Evolutionary conservation across 2,888 invertebrate species (phyloP), one percentile per base, ranked within the genome.

Genomic region (Onchidella celtica): DNA sequence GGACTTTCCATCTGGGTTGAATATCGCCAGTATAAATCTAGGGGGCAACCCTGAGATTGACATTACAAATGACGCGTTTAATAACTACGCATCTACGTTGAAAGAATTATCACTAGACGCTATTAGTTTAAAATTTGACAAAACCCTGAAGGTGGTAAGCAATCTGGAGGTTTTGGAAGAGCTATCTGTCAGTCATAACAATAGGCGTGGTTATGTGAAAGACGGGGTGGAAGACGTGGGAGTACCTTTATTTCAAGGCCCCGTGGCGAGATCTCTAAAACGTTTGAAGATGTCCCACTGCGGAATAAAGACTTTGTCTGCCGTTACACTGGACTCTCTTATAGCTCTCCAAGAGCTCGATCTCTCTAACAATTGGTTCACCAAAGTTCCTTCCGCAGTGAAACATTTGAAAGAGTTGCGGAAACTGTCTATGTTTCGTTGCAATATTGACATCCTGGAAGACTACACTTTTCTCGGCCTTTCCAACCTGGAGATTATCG

Each of bases 161-260:
- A n/a, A 32, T 24, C 80, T 82, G n/a, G 21, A 9, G 29, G 57
- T 27, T 3, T 77, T 84, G 34, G 65, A 80, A 24, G 80, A 82
- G n/a, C 75, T 84, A 14, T 77, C 82, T 11, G 38, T 84, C 24
- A 82, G 82, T 47, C 74, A 82, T 66, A 84, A 84, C 73, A 84
- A 84, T 57, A 61, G 69, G 14, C 57, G 29, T 24, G 74, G 74
- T 2, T 75, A 81, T 59, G 76, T 81, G 0, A 47, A 21, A 2
- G 59, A 74, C 9, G 81, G 69, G 36, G 61, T 75, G 3, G 57
- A 75, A 17, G 38, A 75, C 29, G 61, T 81, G 34, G 40, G 27
- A 4, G 61, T 47, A 0, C 9, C 55, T n/a, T 76, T 81, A 34
- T 65, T 81, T 47, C 29, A 63, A 27, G 76, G 81, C 27, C 61